Base-by-base conservation (phyloP, 2,797 vertebrate genomes). In the Sus cebifrons region DNA sequence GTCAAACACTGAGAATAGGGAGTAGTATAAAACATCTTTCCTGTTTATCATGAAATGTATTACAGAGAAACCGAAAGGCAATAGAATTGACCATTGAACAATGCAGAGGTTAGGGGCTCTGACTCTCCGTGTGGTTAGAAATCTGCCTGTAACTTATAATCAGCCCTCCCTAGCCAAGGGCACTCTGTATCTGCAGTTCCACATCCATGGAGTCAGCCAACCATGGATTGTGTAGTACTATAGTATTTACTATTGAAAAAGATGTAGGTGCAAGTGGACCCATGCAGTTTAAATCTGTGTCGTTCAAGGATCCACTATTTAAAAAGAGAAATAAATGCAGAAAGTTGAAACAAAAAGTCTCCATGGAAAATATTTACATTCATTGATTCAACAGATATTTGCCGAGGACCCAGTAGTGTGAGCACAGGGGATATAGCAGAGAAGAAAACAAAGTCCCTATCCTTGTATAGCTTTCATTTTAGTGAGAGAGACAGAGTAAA, bases 311-410 rank as follows among this genome's bases (percentile, higher is more conserved):
- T 58, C 56, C 17, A 32, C 32, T 32, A 32, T 32, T 32, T 32
- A 73, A 68, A 79, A 89, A 54, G 1, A 20, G 25, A 14, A 36
- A 73, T 54, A 21, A 44, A 71, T 29, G 16, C 25, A 36, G 13
- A 73, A 74, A 65, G 12, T 73, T 86, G 52, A 95, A 93, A 62
- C 83, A 77, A 75, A 89, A 75, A 81, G 40, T 70, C 23, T 54
- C 58, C 60, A 9, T 65, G 16, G 40, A 65, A 40, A 25, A 71
- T 54, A 75, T 68, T 67, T 44, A 20, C 52, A 10, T 65, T 49
- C 23, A 49, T 60, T 40, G 6, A 36, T 70, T 90, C 17, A 64
- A 56, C 25, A 77, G 49, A 77, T 74, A 52, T 58, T 93, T 74
- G 54, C 65, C 56, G 49, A 70, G 40, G 6, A 14, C 52, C 52